These are phyloP conservation scores for Neopelma chrysocephalum DNA, from an alignment of 2,797 vertebrate species.

Conservation along the genomic window DNA sequence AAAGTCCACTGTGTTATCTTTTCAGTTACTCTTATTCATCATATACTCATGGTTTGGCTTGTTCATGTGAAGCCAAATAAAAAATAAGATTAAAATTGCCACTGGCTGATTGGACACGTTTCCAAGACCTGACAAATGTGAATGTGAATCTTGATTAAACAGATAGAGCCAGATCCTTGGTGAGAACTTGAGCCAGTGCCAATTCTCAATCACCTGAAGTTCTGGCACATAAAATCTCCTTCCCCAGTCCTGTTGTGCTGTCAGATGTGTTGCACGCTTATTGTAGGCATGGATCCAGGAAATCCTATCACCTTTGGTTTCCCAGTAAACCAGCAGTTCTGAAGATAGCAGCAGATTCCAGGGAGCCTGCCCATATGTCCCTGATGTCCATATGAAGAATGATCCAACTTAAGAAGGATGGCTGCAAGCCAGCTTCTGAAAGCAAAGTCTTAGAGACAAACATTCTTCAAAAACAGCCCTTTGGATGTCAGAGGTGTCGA, in stretches of 20 bases:
- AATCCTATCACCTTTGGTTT: neutral
- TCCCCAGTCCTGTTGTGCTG: neutral
- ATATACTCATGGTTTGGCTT: neutral
- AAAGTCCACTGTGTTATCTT: neutral
- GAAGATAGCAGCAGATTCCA: conserved; percentile 7
- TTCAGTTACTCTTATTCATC: neutral
- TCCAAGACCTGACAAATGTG: neutral
- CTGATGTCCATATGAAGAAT: conserved; percentile 32
- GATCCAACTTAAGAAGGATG: conserved; percentile 11
- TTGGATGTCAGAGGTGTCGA: conserved; percentile 7
- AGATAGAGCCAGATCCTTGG: conserved; percentile 1
- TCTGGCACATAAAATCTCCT: conserved; percentile 43
- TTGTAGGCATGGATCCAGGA: conserved; percentile 29
- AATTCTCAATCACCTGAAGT: conserved; percentile 24
- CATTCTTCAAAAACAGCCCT: neutral
- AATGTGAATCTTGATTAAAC: neutral
- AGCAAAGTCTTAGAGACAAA: conserved; percentile 3
- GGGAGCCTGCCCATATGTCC: conserved; percentile 18
- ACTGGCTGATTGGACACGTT: neutral
- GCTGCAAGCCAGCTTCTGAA: conserved; percentile 41
- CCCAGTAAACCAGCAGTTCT: conserved; percentile 8
- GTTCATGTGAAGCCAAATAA: neutral
- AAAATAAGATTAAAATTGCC: conserved; percentile 37
- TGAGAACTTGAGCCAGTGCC: conserved; percentile 4
- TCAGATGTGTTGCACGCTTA: conserved; percentile 34